Percentiles rank a stretch among this genome's conserved stretches.
Evolutionary conservation across 2,797 vertebrate species (phyloP).

Genomic region (Pteronotus mesoamericanus): DNA sequence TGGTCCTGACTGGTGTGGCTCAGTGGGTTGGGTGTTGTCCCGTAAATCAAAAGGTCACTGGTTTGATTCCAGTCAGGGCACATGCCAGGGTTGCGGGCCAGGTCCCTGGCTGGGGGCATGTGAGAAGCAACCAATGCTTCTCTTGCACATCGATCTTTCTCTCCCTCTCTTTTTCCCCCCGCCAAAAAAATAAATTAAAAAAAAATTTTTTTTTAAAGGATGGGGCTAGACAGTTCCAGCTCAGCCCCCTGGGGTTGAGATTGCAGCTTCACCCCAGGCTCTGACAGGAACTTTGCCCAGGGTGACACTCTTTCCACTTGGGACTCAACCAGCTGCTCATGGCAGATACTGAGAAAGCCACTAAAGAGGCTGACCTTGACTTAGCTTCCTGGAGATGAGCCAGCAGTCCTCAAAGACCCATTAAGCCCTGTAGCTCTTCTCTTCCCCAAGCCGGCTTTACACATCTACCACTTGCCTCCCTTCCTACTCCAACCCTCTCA

Average conservation of each 20-base stretch:
- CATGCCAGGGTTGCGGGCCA: background rate
- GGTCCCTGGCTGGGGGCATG: background rate
- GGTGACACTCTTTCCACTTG: background rate
- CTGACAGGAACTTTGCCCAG: background rate
- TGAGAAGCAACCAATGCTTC: background rate
- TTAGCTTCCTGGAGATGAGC: background rate
- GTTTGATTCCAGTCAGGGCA: background rate
- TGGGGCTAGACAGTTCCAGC: background rate
- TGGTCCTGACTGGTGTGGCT: background rate
- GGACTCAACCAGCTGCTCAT: background rate
- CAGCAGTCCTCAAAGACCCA: background rate
- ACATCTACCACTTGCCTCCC: background rate
- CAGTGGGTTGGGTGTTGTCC: background rate
- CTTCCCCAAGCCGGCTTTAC: background rate
- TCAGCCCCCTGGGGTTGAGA: background rate
- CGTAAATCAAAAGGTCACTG: background rate
- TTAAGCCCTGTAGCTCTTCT: background rate
- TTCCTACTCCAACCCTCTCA: background rate
- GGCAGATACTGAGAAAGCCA: background rate
- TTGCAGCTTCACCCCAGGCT: background rate
- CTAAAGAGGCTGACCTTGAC: background rate
- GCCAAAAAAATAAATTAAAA: background rate
- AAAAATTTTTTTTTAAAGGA: background rate
- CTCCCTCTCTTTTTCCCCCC: no score
- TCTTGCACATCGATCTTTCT: no score